Base-by-base conservation (phyloP, 2,797 vertebrate genomes). In the Oryzias dopingdopingensis region DNA sequence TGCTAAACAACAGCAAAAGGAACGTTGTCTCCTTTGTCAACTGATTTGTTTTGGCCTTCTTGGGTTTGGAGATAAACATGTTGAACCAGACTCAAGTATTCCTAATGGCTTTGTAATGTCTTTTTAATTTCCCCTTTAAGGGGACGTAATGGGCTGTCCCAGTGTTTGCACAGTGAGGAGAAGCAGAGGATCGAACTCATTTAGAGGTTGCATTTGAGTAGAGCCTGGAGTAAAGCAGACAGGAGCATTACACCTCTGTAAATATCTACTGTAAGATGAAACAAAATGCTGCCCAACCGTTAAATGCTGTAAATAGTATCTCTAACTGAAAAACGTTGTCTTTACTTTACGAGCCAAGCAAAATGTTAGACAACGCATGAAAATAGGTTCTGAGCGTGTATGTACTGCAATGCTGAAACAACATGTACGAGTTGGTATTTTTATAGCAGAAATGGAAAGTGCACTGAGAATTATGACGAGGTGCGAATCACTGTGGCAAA, bases 81-180 rank as follows among this genome's bases (percentile, higher is more conserved):
- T 86, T 84, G 72, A 82, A 76, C 72, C 70, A 85, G 75, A 88
- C 87, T 78, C 90, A 85, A 89, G 88, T 89, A 86, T 90, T 81
- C 85, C 80, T 89, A 91, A 93, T 92, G 88, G 77, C 56, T 87
- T 91, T 92, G 90, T 92, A 93, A 92, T 88, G 90, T 68, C 76
- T 84, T 84, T 77, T 69, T 91, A 91, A 92, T 91, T 85, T 80
- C 80, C 82, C 86, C 88, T 86, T 88, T 87, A 86, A 86, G 85
- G 70, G 74, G 71, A 76, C 85, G 81, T 90, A 90, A 92, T 90
- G 86, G 81, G 77, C 80, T 83, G 86, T 86, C 69, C 61, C 80
- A 65, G 51, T 90, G 83, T 90, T 85, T 86, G 83, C 76, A 81
- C 58, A 71, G 67, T 59, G 82, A 73, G 82, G 71, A 67, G 51